A percentile compares a stretch with the other conserved stretches of the same genome.
Evolutionary conservation across 2,113 vertebrate species (phyloP).

Genomic region (Mola mola): DNA sequence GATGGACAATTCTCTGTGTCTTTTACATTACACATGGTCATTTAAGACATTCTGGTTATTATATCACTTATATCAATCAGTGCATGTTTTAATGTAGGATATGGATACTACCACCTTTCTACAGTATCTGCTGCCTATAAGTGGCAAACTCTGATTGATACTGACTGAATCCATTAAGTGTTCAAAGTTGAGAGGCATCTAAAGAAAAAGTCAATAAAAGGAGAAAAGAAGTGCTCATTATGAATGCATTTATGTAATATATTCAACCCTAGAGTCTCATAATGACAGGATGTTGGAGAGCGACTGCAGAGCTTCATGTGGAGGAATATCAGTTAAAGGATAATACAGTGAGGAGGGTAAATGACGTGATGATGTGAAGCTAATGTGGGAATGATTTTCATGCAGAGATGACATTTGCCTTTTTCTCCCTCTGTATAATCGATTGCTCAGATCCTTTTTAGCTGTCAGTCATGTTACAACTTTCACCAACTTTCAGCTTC

Average conservation of each 20-base stretch:
- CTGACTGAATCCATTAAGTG: slow-evolving; percentile 18
- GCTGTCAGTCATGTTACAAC: not conserved
- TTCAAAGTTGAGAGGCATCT: slow-evolving; percentile 40
- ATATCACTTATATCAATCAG: not conserved
- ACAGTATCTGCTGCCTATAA: no score
- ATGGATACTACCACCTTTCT: not conserved
- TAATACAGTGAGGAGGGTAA: slow-evolving; percentile 19
- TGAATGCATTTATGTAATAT: slow-evolving; percentile 38
- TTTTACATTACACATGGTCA: not conserved
- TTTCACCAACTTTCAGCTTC: slow-evolving; percentile 2
- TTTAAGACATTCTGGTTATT: no score
- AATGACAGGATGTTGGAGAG: slow-evolving; percentile 16
- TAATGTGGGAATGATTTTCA: slow-evolving; percentile 18
- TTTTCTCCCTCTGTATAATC: slow-evolving; percentile 3
- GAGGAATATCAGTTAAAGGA: slow-evolving; percentile 9
- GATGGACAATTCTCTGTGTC: no score
- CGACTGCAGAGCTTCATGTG: slow-evolving; percentile 8
- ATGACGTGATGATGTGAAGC: slow-evolving; percentile 3
- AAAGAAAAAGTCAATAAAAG: slow-evolving; percentile 24
- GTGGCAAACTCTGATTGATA: slow-evolving; percentile 18
- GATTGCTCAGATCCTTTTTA: slow-evolving; percentile 24
- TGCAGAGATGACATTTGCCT: slow-evolving; percentile 26
- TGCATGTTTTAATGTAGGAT: not conserved
- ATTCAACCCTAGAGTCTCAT: slow-evolving; percentile 32
- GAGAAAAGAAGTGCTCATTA: slow-evolving; percentile 4